phyloP scores from a whole-genome alignment of 2,113 vertebrate genomes.

The Nannospalax galili region DNA sequence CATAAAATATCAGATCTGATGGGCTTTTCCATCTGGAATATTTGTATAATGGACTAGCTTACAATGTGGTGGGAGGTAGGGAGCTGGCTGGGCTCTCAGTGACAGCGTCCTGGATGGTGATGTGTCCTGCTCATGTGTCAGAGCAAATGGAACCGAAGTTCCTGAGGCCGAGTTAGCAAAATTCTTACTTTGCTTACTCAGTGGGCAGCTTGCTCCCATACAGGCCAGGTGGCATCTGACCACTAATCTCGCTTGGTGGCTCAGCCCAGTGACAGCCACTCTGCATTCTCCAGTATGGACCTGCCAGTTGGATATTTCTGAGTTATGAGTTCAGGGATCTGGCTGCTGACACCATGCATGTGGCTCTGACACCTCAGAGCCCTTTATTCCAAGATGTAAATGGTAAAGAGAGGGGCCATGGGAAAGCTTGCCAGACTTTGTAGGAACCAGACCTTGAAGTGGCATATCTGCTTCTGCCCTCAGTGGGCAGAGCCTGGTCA shows the following conservation, averaged over 20 bases:
- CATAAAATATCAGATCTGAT: too few relatives aligned
- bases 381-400: neutral
- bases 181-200: too few relatives aligned
- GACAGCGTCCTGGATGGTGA: neutral
- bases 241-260: neutral
- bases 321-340: neutral
- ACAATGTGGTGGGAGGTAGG: neutral
- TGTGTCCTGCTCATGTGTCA: neutral
- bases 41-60: slow-evolving; percentile 35
- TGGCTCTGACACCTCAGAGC: neutral
- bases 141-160: neutral
- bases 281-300: neutral
- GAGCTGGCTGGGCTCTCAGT: neutral
- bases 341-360: neutral
- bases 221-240: too few relatives aligned
- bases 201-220: neutral
- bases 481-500: neutral
- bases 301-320: neutral
- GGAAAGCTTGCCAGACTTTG: neutral
- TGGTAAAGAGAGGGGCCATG: neutral
- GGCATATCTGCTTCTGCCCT: neutral
- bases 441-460: neutral
- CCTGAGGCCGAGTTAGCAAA: too few relatives aligned
- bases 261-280: neutral
- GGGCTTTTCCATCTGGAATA: slow-evolving; percentile 3